These are phyloP conservation scores for Nothocercus nigrocapillus DNA, from an alignment of 2,113 vertebrate genomes.

Conservation along the genomic window DNA sequence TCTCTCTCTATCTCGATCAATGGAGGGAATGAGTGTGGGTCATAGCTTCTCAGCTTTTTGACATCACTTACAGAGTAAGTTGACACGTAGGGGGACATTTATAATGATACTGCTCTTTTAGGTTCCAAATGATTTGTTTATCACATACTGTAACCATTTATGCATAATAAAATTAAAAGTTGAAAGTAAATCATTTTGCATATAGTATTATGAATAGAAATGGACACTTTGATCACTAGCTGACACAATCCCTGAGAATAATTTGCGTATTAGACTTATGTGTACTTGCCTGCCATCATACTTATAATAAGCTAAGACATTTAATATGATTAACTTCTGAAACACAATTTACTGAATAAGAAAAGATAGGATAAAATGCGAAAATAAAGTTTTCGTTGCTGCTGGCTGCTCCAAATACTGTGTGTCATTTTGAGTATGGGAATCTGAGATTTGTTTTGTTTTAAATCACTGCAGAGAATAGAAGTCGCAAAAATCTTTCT, in stretches of 20 bases:
- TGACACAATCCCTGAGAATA: constrained; percentile 5
- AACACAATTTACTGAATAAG: constrained; percentile 18
- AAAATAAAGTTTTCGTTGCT: background rate
- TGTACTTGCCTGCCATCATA: background rate
- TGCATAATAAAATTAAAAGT: background rate
- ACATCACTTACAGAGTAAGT: background rate
- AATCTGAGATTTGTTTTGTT: background rate
- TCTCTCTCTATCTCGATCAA: background rate
- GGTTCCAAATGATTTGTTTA: background rate
- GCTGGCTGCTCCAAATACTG: background rate
- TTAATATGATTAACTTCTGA: constrained; percentile 35
- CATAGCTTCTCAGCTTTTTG: background rate
- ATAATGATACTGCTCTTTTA: background rate
- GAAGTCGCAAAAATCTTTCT: background rate
- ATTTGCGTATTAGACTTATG: background rate
- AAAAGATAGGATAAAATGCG: background rate
- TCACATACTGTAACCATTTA: background rate
- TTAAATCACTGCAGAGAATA: background rate
- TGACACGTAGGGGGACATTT: background rate
- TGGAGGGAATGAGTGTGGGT: background rate
- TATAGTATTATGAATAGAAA: background rate
- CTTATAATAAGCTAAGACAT: constrained; percentile 1
- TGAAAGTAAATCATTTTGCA: background rate
- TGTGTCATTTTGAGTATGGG: background rate
- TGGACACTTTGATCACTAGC: background rate